A percentile compares a stretch with the other conserved stretches of the same genome.
Conservation (phyloP, 2,113 vertebrate species). For the Eptesicus fuscus region DNA sequence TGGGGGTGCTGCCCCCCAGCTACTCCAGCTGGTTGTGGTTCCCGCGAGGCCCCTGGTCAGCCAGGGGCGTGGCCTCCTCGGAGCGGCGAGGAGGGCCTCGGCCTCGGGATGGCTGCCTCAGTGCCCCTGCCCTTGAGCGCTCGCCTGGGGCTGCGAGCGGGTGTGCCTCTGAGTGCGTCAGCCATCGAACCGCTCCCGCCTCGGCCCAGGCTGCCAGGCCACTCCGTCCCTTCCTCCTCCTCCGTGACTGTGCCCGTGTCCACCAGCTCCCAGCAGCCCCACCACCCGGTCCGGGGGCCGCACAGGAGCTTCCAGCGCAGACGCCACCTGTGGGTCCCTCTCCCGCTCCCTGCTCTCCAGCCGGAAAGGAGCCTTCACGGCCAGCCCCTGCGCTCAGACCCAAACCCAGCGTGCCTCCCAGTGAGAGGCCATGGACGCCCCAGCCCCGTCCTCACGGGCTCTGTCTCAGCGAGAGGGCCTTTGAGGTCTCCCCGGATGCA, state of each 20-base stretch:
- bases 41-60: background rate
- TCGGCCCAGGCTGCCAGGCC: background rate
- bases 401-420: background rate
- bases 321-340: too few relatives aligned
- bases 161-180: background rate
- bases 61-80: rapidly evolving
- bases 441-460: background rate
- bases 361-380: background rate
- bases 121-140: background rate
- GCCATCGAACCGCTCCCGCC: rapidly evolving
- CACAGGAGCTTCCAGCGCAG: too few relatives aligned
- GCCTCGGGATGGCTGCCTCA: rapidly evolving
- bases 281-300: too few relatives aligned
- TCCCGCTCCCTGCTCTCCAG: background rate
- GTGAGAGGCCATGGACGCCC: rapidly evolving
- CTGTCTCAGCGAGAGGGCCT: rapidly evolving
- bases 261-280: rapidly evolving
- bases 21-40: too few relatives aligned
- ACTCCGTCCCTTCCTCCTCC: background rate
- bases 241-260: background rate
- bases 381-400: background rate
- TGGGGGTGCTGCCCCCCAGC: background rate
- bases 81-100: rapidly evolving
- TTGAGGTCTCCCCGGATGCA: rapidly evolving
- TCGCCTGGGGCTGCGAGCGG: rapidly evolving